Conservation (phyloP, 2,113 vertebrate genomes). For the Gymnobelideus leadbeateri region DNA sequence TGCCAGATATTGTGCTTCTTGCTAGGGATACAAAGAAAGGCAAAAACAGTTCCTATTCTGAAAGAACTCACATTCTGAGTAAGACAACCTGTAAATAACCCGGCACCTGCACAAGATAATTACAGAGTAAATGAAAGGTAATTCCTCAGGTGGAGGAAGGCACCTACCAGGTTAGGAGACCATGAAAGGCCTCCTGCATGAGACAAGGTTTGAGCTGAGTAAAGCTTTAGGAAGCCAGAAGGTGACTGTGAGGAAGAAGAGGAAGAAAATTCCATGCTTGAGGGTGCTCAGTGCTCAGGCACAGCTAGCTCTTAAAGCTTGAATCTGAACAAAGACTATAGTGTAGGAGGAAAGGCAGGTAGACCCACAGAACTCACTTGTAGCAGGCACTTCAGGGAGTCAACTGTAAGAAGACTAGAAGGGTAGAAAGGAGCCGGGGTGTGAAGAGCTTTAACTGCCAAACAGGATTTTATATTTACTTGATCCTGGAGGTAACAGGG, state of each 20-base stretch:
- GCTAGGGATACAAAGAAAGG: neutral
- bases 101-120: neutral
- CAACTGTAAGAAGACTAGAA: too few relatives aligned
- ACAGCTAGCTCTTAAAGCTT: neutral
- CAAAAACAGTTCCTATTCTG: neutral
- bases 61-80: neutral
- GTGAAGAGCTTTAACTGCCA: neutral
- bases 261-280: too few relatives aligned
- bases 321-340: neutral
- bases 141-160: neutral
- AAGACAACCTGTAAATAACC: neutral
- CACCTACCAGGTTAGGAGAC: neutral
- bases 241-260: too few relatives aligned
- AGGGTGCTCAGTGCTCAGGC: neutral
- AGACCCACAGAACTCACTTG: neutral
- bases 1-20: neutral
- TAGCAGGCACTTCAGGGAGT: neutral
- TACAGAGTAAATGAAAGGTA: neutral
- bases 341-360: too few relatives aligned
- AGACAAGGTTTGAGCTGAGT: too few relatives aligned
- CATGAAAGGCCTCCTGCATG: neutral
- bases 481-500: neutral
- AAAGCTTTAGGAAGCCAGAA: neutral
- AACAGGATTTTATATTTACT: neutral
- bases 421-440: neutral